Conservation (phyloP, 2,888 invertebrate genomes). For the Liodrosophila aerea region DNA sequence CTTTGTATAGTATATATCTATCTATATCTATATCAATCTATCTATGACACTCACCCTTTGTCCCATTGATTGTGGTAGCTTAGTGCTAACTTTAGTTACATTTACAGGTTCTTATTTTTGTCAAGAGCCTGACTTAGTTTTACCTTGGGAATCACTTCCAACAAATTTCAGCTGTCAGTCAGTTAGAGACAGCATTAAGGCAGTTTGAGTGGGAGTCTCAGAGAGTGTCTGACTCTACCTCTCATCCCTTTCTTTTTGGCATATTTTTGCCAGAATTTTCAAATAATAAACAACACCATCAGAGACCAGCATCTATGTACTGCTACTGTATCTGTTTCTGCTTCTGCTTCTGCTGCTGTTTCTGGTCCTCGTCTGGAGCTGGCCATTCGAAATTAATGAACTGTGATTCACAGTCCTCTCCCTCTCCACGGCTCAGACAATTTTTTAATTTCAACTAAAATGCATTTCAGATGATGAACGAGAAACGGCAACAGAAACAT, state of each 20-base stretch:
- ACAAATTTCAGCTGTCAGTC: slow-evolving; percentile 54
- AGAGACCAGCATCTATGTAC: slow-evolving; percentile 3
- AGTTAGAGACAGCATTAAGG: neutral
- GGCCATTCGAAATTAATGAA: slow-evolving; percentile 74
- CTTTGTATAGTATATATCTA: too few relatives aligned
- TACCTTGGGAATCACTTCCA: slow-evolving; percentile 19
- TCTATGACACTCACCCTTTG: too few relatives aligned
- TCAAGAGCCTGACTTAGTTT: neutral
- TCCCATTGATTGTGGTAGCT: neutral
- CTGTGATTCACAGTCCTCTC: slow-evolving; percentile 47
- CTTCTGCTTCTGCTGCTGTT: too few relatives aligned
- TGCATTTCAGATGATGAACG: slow-evolving; percentile 70
- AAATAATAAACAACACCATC: slow-evolving; percentile 21
- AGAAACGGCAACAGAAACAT: slow-evolving; percentile 19
- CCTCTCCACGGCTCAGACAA: slow-evolving; percentile 3
- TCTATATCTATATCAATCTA: too few relatives aligned
- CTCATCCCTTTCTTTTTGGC: too few relatives aligned
- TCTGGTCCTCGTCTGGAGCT: slow-evolving; percentile 12
- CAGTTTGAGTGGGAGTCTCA: neutral
- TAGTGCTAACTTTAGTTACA: neutral
- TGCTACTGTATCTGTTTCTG: too few relatives aligned
- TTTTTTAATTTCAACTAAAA: slow-evolving; percentile 67
- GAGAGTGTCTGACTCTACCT: neutral
- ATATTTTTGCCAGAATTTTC: slow-evolving; percentile 10
- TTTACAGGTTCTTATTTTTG: slow-evolving; percentile 49